Base-by-base conservation (phyloP, 2,888 invertebrate genomes). In the Eumerus sabulonum region DNA sequence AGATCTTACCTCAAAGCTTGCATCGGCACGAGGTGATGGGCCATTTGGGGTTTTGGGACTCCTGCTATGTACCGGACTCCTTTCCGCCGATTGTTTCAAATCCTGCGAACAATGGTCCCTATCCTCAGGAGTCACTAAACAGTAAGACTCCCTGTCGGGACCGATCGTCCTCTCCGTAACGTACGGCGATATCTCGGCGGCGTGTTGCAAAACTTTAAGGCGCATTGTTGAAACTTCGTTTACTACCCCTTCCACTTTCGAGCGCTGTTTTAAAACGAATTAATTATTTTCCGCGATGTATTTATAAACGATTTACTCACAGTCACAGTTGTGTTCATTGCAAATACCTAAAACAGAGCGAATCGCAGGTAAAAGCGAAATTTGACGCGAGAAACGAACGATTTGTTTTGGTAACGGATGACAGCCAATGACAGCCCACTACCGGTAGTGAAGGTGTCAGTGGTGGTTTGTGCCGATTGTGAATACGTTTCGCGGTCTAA, bases 101-200 rank as follows among this genome's bases (percentile, higher is more conserved):
- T 76, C 40, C 4, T 13, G 1, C 1, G 27, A 7, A 27, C 7
- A 7, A 4, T 7, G 27, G 7, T 27, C 2, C 27, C 2, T 27
- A 7, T 27, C 7, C 7, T 40, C n/a, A 2, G 40, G 40, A 5
- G 40, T 44, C 0, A 17, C 1, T 1, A 12, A 3, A 18, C 36
- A 76, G 63, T n/a, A 71, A 48, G 57, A 47, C n/a, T 63, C 47
- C 48, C 81, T 74, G 47, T 88, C 87, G 0, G 85, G 83, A 0
- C 88, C 86, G 16, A 87, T 71, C 1, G 86, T 84, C 0, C 87
- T 84, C 19, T 84, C 84, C n/a, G 83, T 84, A 11, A 84, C 82
- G 7, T 82, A 77, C 0, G 83, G 83, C 1, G 84, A 84, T 36
- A 85, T 84, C 82, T 84, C 83, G 0, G 83, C 83, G 5, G 85